Percentiles rank a stretch among this genome's conserved stretches.
Conservation (phyloP, 2,113 vertebrate species). For the Casuarius casuarius region DNA sequence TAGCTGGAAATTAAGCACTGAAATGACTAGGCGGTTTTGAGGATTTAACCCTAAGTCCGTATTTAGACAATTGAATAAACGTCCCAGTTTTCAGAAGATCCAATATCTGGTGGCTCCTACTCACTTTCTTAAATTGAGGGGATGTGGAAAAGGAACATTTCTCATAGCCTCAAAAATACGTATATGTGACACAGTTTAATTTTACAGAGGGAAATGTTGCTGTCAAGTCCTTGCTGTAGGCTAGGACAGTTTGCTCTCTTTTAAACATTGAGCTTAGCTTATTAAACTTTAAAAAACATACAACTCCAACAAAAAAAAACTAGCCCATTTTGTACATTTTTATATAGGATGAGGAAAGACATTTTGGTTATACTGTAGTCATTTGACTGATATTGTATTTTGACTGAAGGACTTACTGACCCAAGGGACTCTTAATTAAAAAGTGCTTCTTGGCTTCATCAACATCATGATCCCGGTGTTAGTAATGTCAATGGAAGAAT, state of each 20-base stretch:
- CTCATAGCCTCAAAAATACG: neutral
- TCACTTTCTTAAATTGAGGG: neutral
- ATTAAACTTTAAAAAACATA: conserved; percentile 26
- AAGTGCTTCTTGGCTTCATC: neutral
- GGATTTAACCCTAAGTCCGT: neutral
- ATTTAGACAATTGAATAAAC: neutral
- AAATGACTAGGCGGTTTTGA: neutral
- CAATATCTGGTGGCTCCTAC: neutral
- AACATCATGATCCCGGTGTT: neutral
- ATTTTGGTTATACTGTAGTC: neutral
- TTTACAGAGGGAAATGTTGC: conserved; percentile 22
- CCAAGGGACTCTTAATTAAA: neutral
- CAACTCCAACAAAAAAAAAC: neutral
- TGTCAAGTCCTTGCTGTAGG: conserved; percentile 39
- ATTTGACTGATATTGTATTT: neutral
- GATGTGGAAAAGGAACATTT: neutral
- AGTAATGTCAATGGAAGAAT: neutral
- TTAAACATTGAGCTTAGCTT: conserved; percentile 18
- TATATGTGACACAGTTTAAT: conserved; percentile 30
- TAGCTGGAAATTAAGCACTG: neutral
- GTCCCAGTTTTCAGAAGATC: neutral
- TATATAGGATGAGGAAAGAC: neutral
- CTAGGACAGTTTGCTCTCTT: conserved; percentile 26
- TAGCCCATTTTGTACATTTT: neutral
- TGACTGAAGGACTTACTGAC: neutral